Conservation (phyloP, 2,113 vertebrate genomes). For the Rhabdomys dilectus region DNA sequence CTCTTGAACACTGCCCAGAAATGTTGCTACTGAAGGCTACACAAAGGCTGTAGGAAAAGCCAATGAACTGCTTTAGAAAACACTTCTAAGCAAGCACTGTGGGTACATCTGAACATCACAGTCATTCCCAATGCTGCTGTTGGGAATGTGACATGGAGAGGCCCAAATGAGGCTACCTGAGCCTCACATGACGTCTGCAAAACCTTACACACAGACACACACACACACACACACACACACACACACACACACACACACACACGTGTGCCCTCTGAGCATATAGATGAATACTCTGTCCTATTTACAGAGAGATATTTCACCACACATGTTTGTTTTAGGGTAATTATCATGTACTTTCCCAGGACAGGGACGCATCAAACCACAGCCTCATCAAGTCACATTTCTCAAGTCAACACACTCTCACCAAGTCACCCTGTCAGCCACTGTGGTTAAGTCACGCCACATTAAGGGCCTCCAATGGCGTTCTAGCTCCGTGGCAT, state of each 20-base stretch:
- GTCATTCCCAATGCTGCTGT: background rate
- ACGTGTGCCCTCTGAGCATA: too few species aligned
- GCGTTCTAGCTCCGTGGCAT: background rate
- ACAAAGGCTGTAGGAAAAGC: background rate
- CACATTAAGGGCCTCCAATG: background rate
- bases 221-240: too few species aligned
- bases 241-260: too few species aligned
- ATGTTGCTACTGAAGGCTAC: background rate
- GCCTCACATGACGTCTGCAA: background rate
- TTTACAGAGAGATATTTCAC: background rate
- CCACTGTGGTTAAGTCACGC: background rate
- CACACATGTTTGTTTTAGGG: constrained; percentile 1
- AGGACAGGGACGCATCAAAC: background rate
- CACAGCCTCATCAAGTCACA: background rate
- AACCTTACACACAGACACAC: too few species aligned
- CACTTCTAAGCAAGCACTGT: background rate
- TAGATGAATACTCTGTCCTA: background rate
- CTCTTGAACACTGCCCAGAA: background rate
- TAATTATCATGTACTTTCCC: constrained; percentile 37
- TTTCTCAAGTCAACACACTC: background rate
- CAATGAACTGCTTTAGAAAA: background rate
- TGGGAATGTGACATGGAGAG: background rate
- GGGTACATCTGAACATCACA: background rate
- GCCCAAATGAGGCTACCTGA: background rate
- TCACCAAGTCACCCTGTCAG: background rate